phyloP scores from a whole-genome alignment of 2,797 vertebrate species.

The Galagoides demidoff region DNA sequence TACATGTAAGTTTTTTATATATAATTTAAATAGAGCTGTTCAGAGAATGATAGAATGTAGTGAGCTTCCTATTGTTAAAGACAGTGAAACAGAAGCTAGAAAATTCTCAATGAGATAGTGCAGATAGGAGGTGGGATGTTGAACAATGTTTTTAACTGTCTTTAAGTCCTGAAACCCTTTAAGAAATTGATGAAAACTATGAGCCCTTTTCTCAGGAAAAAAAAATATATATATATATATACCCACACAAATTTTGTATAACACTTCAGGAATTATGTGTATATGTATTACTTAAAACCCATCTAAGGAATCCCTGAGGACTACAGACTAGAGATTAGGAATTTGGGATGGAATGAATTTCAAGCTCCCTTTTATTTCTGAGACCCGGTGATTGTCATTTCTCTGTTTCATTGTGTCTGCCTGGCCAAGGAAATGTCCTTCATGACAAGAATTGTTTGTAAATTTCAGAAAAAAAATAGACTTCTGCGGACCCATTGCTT shows the following conservation, averaged over 20 bases:
- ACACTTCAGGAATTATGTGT: background rate
- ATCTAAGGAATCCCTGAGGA: background rate
- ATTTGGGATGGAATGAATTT: background rate
- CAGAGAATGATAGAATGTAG: background rate
- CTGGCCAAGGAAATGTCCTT: slow-evolving; percentile 2
- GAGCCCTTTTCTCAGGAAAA: background rate
- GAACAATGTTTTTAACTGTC: background rate
- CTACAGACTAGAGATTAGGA: background rate
- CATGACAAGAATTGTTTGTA: slow-evolving; percentile 10
- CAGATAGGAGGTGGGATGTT: background rate
- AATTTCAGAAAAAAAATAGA: background rate
- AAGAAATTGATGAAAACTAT: slow-evolving; percentile 9
- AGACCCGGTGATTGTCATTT: slow-evolving; percentile 26
- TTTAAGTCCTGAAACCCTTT: background rate
- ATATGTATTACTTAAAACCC: background rate
- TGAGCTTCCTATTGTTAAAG: background rate
- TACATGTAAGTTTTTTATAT: background rate
- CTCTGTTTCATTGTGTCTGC: background rate
- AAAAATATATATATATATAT: background rate
- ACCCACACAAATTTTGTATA: background rate
- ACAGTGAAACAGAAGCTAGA: background rate
- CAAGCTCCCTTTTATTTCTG: background rate
- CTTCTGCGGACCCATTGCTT: background rate
- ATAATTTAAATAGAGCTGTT: background rate
- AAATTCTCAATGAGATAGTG: background rate